These are phyloP conservation scores for Pyrocoelia pectoralis DNA, from an alignment of 2,888 invertebrate species.

Conservation along the genomic window DNA sequence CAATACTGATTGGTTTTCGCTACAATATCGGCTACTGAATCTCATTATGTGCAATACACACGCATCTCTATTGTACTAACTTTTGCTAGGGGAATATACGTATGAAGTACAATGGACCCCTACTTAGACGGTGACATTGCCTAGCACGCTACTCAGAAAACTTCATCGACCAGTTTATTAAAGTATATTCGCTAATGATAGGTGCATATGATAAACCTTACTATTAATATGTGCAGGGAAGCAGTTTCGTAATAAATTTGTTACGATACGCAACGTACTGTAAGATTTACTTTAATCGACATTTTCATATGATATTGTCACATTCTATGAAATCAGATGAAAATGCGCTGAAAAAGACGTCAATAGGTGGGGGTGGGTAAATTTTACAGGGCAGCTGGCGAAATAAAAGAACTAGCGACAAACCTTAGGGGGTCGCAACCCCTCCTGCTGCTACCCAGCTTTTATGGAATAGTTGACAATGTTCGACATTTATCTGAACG, in stretches of 20 bases:
- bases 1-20: constrained; percentile 54
- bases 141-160: constrained; percentile 12
- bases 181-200: too few species aligned
- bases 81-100: constrained; percentile 46
- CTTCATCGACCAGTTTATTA: background rate
- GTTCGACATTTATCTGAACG: constrained; percentile 59
- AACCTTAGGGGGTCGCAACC: constrained; percentile 59
- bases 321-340: constrained; percentile 23
- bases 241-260: too few species aligned
- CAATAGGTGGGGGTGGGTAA: constrained; percentile 57
- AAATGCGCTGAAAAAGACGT: constrained; percentile 59
- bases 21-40: constrained; percentile 54
- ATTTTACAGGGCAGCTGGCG: constrained; percentile 60
- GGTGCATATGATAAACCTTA: too few species aligned
- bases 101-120: constrained; percentile 34
- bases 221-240: too few species aligned
- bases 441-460: constrained; percentile 54
- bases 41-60: constrained; percentile 54
- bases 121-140: constrained; percentile 26
- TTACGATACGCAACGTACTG: too few species aligned
- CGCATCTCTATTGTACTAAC: constrained; percentile 53
- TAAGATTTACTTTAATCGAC: background rate
- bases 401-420: constrained; percentile 60
- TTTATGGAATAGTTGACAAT: constrained; percentile 59
- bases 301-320: constrained; percentile 12